A percentile compares a stretch with the other conserved stretches of the same genome.
These are phyloP conservation scores for Watersipora subatra DNA, from an alignment of 1,140 invertebrate genomes.

Conservation along the genomic window DNA sequence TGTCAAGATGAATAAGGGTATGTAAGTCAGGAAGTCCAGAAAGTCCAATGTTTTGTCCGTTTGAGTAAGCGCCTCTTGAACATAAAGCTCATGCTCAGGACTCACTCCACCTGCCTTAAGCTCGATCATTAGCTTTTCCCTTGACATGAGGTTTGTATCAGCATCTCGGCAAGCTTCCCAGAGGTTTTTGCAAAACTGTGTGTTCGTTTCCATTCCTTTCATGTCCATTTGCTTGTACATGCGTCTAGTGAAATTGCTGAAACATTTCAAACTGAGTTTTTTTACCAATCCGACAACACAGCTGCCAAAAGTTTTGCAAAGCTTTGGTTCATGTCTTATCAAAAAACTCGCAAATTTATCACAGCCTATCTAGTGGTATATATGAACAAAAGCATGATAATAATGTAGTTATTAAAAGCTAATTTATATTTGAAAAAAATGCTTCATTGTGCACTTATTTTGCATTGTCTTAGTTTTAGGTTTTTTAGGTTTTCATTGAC, in stretches of 20 bases:
- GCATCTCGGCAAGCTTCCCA: conserved; percentile 35
- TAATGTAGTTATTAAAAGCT: too few relatives aligned
- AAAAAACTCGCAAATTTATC: too few relatives aligned
- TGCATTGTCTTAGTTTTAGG: too few relatives aligned
- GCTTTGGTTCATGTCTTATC: too few relatives aligned
- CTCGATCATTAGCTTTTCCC: conserved; percentile 30
- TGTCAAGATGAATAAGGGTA: conserved; percentile 35
- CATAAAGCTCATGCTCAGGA: conserved; percentile 22
- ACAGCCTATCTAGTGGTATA: too few relatives aligned
- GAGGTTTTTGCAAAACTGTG: conserved; percentile 21
- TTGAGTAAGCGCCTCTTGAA: conserved; percentile 22
- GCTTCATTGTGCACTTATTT: too few relatives aligned
- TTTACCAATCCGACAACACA: too few relatives aligned
- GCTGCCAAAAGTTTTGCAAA: too few relatives aligned
- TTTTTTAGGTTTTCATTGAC: too few relatives aligned
- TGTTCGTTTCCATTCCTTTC: neutral
- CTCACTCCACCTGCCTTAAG: conserved; percentile 32
- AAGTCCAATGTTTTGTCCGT: conserved; percentile 25
- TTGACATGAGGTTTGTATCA: conserved; percentile 24
- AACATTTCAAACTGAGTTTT: too few relatives aligned
- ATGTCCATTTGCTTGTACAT: neutral
- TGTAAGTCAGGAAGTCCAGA: conserved; percentile 34
- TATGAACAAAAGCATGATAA: too few relatives aligned
- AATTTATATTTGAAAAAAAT: too few relatives aligned
- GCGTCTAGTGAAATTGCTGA: neutral